A percentile compares a stretch with the other conserved stretches of the same genome.
Evolutionary conservation across 2,888 invertebrate species (phyloP).

Genomic region (Limnephilus marmoratus): DNA sequence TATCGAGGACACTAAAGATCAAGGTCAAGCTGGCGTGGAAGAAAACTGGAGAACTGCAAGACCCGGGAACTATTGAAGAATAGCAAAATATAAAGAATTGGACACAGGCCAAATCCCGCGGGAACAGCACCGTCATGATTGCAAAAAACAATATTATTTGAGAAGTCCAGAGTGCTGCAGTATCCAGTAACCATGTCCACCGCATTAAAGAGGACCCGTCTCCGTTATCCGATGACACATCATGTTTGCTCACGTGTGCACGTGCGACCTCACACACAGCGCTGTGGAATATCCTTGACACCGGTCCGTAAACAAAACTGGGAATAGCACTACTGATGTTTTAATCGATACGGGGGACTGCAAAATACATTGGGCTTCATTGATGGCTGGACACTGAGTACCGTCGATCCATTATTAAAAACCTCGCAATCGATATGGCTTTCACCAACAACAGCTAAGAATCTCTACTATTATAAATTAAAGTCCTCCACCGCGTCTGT

Average conservation of each 20-base stretch:
- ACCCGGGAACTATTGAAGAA: not conserved
- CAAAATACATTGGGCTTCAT: not conserved
- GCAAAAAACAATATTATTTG: not conserved
- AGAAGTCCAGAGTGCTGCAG: not conserved
- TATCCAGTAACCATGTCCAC: not conserved
- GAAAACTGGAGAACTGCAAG: not conserved
- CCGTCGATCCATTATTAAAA: not conserved
- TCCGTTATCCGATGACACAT: not conserved
- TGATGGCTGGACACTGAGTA: not conserved
- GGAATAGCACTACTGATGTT: not conserved
- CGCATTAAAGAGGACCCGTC: not conserved
- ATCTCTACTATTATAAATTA: too few species aligned
- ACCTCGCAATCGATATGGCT: not conserved
- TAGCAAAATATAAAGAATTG: not conserved
- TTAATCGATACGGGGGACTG: not conserved
- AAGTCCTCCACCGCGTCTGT: too few species aligned
- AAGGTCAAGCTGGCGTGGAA: not conserved
- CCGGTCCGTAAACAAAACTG: slow-evolving; percentile 17
- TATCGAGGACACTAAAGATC: too few species aligned
- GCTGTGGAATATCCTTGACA: not conserved
- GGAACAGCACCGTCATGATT: not conserved
- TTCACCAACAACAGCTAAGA: not conserved
- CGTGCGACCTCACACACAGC: slow-evolving; percentile 6
- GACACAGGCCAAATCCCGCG: not conserved
- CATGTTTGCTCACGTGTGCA: slow-evolving; percentile 17